Conservation (phyloP, 1,140 invertebrate species). For the Nylanderia fulva region DNA sequence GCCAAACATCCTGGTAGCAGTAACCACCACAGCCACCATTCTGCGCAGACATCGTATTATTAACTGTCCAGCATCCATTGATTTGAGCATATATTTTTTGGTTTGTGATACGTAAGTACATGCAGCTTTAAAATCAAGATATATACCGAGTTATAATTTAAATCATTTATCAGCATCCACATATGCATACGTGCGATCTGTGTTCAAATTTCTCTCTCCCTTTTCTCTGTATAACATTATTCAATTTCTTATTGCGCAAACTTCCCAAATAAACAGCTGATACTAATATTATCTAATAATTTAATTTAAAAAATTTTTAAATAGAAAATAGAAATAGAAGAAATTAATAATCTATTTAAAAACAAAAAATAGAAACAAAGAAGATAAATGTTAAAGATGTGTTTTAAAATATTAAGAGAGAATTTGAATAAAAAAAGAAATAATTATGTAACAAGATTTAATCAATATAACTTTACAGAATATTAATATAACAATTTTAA, state of each 20-base stretch:
- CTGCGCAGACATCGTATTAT: constrained; percentile 58
- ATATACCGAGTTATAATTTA: neutral
- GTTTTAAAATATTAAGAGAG: neutral
- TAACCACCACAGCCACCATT: constrained; percentile 77
- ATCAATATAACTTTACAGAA: too few relatives aligned
- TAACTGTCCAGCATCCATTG: neutral
- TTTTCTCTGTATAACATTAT: neutral
- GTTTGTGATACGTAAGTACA: neutral
- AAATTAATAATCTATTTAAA: too few relatives aligned
- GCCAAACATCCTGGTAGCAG: constrained; percentile 73
- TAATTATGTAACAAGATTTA: too few relatives aligned
- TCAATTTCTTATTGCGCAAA: neutral
- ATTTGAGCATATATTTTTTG: neutral
- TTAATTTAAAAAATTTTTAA: too few relatives aligned
- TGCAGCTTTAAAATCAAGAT: neutral
- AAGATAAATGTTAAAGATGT: neutral
- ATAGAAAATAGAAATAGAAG: too few relatives aligned
- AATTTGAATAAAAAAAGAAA: neutral
- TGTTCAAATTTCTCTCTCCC: too few relatives aligned
- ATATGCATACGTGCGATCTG: too few relatives aligned
- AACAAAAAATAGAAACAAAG: neutral
- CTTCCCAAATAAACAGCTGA: neutral
- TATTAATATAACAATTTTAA: too few relatives aligned
- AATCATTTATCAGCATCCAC: neutral
- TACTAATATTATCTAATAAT: too few relatives aligned